Percentiles rank a stretch among this genome's conserved stretches.
phyloP scores from a whole-genome alignment of 2,113 vertebrate species.

The Sylvietta virens region DNA sequence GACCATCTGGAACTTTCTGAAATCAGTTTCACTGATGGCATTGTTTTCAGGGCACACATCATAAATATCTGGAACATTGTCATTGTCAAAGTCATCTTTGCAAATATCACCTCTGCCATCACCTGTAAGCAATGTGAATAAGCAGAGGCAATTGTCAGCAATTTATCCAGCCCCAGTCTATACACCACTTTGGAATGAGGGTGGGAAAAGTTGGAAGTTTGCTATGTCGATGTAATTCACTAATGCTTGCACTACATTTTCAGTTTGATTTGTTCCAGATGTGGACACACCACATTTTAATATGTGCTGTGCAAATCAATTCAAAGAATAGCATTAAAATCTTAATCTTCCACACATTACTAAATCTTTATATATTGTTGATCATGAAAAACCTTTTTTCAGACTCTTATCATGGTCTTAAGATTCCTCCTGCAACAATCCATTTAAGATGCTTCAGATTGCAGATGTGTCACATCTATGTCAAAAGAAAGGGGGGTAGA shows the following conservation, averaged over 20 bases:
- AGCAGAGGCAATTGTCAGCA: neutral
- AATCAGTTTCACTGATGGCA: conserved; percentile 92
- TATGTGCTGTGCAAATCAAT: neutral
- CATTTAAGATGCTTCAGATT: neutral
- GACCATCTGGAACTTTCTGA: conserved; percentile 99
- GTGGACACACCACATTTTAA: neutral
- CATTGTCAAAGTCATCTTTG: conserved; percentile 97
- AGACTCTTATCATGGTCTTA: neutral
- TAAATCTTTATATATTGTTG: neutral
- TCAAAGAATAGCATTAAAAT: neutral
- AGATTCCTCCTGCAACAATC: conserved; percentile 35
- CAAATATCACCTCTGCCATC: conserved; percentile 94
- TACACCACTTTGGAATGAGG: neutral
- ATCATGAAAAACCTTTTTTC: neutral
- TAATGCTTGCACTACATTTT: neutral
- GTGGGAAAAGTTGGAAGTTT: neutral
- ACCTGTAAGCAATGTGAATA: conserved; percentile 67
- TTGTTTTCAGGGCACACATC: conserved; percentile 95
- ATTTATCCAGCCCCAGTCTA: neutral
- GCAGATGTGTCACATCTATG: neutral
- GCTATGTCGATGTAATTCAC: neutral
- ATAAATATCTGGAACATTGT: conserved; percentile 88
- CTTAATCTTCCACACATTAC: neutral
- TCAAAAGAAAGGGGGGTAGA: neutral
- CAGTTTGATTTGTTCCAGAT: conserved; percentile 6